Base-by-base conservation (phyloP, 2,888 invertebrate species). In the Sipunculus nudus region DNA sequence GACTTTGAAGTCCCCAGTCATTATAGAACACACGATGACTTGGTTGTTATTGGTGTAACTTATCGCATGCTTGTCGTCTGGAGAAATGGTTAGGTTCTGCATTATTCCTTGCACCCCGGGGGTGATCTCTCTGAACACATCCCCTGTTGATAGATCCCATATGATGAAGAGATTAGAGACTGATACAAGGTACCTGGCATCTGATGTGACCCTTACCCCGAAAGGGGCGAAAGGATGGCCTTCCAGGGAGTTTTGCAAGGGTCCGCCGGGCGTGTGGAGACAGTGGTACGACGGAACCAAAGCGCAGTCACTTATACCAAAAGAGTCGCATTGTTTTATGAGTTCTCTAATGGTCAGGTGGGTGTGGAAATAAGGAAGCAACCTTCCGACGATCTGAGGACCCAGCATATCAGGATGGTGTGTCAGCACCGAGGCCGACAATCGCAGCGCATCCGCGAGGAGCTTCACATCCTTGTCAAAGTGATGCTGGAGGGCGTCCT, bases 251-350 rank as follows among this genome's bases (percentile, higher is more conserved):
- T 96, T 98, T 91, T 98, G 97, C 4, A 98, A 85, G 0, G 98
- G 98, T 1, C 98, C 98, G 45, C 98, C 98, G n/a, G 98, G 98
- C 1, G 98, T 97, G 80, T 98, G 97, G 65, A 97, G 86, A 76
- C 96, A 97, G 81, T 98, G 97, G 83, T 96, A 96, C 0, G 93
- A 89, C 0, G 98, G 97, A 70, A 96, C 87, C 52, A 98, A 84
- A 0, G 96, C 92, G 63, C 70, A 72, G 3, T 52, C 46, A 6
- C 32, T 19, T 23, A 54, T 54, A 0, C 97, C 97, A 76, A 92
- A 91, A 23, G 88, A 88, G 80, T 97, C 96, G 79, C 97, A 98
- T 73, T 96, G 96, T 57, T 91, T 88, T 43, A 99, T 86, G 53
- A 99, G 86, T 84, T 91, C 91, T 72, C 93, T 89, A 13, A 98